phyloP scores from a whole-genome alignment of 2,888 invertebrate species.

The Dorcus parallelipipedus region DNA sequence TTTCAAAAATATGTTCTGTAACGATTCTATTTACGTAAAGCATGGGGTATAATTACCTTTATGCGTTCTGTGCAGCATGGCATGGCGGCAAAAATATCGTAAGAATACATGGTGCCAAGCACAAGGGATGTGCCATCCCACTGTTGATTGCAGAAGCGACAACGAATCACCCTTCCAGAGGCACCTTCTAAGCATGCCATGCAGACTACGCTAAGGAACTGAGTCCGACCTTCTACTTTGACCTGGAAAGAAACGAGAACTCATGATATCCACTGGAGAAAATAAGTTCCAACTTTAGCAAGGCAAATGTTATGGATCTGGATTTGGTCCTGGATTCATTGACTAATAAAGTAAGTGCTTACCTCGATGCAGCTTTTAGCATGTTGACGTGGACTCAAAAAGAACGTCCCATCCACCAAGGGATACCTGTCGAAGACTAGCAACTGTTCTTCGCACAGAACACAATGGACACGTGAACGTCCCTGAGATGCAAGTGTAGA shows the following conservation, averaged over 20 bases:
- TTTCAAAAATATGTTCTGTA: too few relatives aligned
- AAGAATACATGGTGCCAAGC: slow-evolving; percentile 96
- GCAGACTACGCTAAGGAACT: slow-evolving; percentile 91
- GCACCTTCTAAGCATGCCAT: slow-evolving; percentile 90
- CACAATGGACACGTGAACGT: slow-evolving; percentile 80
- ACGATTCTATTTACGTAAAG: neutral
- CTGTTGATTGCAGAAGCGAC: slow-evolving; percentile 79
- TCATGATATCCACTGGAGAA: neutral
- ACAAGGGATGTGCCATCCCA: slow-evolving; percentile 94
- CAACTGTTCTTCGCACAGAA: slow-evolving; percentile 84
- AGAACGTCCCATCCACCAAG: slow-evolving; percentile 95
- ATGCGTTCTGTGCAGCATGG: slow-evolving; percentile 93
- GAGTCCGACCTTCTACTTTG: slow-evolving; percentile 84
- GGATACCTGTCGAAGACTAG: slow-evolving; percentile 97
- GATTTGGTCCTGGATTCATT: neutral
- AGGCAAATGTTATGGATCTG: too few relatives aligned
- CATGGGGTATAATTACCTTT: slow-evolving; percentile 60
- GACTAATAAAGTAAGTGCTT: slow-evolving; percentile 35
- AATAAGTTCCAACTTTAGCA: neutral
- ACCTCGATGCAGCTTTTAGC: slow-evolving; percentile 85
- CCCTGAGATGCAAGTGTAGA: slow-evolving; percentile 91
- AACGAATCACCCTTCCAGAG: slow-evolving; percentile 70
- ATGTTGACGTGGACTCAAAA: slow-evolving; percentile 92
- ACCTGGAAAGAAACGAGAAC: slow-evolving; percentile 58
- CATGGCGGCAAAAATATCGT: slow-evolving; percentile 96